A percentile compares a stretch with the other conserved stretches of the same genome.
phyloP scores from a whole-genome alignment of 1,140 invertebrate species.

The Charaxes varanes region DNA sequence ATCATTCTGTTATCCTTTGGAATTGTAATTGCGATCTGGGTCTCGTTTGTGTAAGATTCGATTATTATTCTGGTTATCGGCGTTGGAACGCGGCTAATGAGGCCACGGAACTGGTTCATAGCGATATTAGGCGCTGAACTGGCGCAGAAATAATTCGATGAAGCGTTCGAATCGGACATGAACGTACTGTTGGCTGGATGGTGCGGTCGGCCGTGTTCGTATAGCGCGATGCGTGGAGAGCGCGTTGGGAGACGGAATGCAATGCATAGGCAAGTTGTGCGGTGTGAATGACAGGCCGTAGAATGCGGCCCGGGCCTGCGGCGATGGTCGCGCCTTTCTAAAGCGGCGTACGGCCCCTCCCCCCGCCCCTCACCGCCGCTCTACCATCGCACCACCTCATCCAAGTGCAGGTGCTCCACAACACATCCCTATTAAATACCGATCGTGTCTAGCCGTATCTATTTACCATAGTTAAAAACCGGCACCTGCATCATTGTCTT shows the following conservation, averaged over 20 bases:
- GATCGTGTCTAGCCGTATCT: conserved; percentile 67
- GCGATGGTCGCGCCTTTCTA: conserved; percentile 73
- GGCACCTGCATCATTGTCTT: conserved; percentile 64
- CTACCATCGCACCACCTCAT: conserved; percentile 48
- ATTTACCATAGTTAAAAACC: conserved; percentile 59
- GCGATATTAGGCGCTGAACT: conserved; percentile 47
- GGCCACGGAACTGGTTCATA: conserved; percentile 59
- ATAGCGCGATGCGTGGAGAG: conserved; percentile 48
- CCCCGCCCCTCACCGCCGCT: conserved; percentile 35
- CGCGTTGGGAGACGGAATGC: conserved; percentile 65
- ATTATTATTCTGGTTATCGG: conserved; percentile 45
- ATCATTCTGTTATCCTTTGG: conserved; percentile 68
- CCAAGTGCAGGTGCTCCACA: conserved; percentile 58
- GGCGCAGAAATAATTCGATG: conserved; percentile 57
- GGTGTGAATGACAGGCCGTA: conserved; percentile 73
- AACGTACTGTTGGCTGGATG: conserved; percentile 35
- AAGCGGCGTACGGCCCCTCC: conserved; percentile 58
- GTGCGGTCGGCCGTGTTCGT: conserved; percentile 39
- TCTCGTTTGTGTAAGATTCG: conserved; percentile 38
- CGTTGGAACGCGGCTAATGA: conserved; percentile 44
- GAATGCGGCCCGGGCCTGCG: conserved; percentile 69
- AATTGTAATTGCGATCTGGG: conserved; percentile 42
- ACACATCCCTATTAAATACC: conserved; percentile 71
- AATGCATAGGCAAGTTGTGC: conserved; percentile 70
- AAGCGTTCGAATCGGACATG: conserved; percentile 42